Base-by-base conservation (phyloP, 2,797 vertebrate species). In the Etheostoma nigrum region DNA sequence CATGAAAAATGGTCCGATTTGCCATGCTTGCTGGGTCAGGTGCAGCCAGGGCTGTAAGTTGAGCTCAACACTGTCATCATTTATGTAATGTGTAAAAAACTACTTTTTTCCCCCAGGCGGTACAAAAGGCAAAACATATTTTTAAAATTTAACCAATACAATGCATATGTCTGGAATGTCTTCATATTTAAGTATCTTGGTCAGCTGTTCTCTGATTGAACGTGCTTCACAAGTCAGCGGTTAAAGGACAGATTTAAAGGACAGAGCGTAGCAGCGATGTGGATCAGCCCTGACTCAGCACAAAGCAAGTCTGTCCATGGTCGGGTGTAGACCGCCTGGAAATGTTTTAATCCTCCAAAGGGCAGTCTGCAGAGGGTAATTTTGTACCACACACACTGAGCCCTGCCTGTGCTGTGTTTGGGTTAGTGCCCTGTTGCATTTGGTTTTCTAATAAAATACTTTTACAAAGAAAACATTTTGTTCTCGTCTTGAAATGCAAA, bases 291-390 rank as follows among this genome's bases (percentile, higher is more conserved):
- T 11, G 12, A 27, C 53, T 76, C 63, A 44, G 57, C 21, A 48
- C 54, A 13, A 48, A 64, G 51, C 72, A 65, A n/a, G 52, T 84
- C 77, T 65, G 57, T 76, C 78, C 15, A 21, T 57, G 54, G 57
- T 75, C 21, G 30, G 72, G 82, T 88, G 87, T 89, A 74, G 83
- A 85, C 79, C 74, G 94, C 95, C 94, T 92, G 92, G 95, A 96
- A 97, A 96, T 95, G 96, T 98, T 98, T 96, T 96, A 96, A 96
- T 96, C 92, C 89, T 95, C 93, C 89, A 52, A 83, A 95, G 95
- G 95, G 95, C 93, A 93, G 93, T 94, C 94, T 76, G 93, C 94
- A 94, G 94, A 93, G 94, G 94, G 95, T 95, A 91, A 95, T 96
- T 96, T 96, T 69, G 94, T 96, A 95, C 95, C 92, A 95, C 94